These are phyloP conservation scores for Helarctos malayanus DNA, from an alignment of 2,797 vertebrate genomes.

Conservation along the genomic window DNA sequence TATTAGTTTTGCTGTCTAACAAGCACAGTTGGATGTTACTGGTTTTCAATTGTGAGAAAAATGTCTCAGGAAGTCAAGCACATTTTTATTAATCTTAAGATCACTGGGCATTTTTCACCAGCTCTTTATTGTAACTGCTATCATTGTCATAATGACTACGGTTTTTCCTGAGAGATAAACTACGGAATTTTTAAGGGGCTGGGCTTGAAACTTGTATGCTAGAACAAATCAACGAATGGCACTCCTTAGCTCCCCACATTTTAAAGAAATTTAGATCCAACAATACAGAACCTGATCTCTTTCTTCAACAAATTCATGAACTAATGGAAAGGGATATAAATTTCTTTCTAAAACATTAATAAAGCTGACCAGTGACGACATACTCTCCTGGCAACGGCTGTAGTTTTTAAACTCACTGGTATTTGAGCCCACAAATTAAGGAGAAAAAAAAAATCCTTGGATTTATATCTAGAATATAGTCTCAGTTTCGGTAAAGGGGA, in stretches of 20 bases:
- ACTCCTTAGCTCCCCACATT: constrained; percentile 55
- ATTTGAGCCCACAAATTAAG: constrained; percentile 86
- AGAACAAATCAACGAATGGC: constrained; percentile 57
- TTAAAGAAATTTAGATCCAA: constrained; percentile 82
- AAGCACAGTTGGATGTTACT: neutral
- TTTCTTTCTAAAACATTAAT: constrained; percentile 89
- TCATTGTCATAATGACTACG: neutral
- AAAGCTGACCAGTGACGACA: constrained; percentile 81
- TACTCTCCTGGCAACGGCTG: constrained; percentile 70
- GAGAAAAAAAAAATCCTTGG: constrained; percentile 86
- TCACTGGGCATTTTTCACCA: neutral
- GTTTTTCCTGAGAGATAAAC: neutral
- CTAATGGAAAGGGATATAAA: constrained; percentile 91
- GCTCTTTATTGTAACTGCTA: neutral
- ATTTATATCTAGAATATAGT: constrained; percentile 78
- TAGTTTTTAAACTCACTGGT: constrained; percentile 83
- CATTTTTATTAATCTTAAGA: constrained; percentile 67
- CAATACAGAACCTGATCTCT: constrained; percentile 90
- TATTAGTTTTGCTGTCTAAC: neutral
- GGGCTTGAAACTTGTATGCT: neutral
- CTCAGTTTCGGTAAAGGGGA: constrained; percentile 27
- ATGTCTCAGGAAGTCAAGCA: constrained; percentile 25
- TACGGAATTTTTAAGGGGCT: neutral
- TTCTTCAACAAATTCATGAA: constrained; percentile 89
- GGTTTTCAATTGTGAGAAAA: constrained; percentile 39